A percentile compares a stretch with the other conserved stretches of the same genome.
These are phyloP conservation scores for Natator depressus DNA, from an alignment of 2,113 vertebrate genomes.

Conservation along the genomic window DNA sequence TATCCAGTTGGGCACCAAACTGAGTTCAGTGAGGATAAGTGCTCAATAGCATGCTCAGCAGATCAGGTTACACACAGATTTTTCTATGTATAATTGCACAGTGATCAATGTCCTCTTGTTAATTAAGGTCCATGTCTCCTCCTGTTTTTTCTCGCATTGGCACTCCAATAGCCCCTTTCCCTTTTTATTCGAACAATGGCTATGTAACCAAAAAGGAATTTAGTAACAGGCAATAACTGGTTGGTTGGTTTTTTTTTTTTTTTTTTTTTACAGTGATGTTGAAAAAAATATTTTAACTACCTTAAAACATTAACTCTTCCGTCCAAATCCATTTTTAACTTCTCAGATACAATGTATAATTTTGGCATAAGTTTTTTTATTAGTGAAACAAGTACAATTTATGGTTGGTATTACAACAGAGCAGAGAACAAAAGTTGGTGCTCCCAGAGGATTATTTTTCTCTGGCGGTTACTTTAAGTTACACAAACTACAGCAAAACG, in stretches of 20 bases:
- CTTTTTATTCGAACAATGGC: neutral
- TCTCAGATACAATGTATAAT: neutral
- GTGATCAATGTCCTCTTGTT: constrained; percentile 29
- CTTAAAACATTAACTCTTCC: neutral
- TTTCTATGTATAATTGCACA: neutral
- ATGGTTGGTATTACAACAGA: fast-evolving
- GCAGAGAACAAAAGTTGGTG: neutral
- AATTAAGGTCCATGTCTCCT: fast-evolving
- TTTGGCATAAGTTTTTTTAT: neutral
- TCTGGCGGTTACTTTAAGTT: neutral
- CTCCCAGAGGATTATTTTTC: neutral
- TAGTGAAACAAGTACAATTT: neutral
- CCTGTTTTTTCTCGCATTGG: neutral
- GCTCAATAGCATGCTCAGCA: neutral
- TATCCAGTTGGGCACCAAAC: constrained; percentile 63
- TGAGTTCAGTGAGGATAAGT: constrained; percentile 43
- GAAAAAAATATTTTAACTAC: neutral
- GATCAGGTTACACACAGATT: neutral
- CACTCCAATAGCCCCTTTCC: neutral
- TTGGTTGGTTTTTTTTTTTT: neutral
- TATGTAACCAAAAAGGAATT: neutral
- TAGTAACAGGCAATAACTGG: neutral
- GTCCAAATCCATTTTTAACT: neutral
- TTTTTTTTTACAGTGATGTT: neutral
- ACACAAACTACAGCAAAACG: neutral